These are phyloP conservation scores for Drosophila formosana DNA, from an alignment of 2,888 invertebrate species.

Conservation along the genomic window DNA sequence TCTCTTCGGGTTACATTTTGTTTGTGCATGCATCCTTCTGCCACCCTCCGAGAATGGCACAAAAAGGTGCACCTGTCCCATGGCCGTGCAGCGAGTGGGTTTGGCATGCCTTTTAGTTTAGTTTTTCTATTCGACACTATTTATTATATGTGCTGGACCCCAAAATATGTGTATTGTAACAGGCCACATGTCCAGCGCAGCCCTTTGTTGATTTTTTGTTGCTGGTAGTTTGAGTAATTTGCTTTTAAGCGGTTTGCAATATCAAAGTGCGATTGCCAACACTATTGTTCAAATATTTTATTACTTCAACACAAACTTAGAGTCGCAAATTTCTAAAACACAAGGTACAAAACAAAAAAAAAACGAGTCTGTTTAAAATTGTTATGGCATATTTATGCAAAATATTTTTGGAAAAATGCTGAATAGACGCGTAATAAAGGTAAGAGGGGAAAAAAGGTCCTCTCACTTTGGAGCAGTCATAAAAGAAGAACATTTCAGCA, in stretches of 20 bases:
- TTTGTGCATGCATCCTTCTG: constrained; percentile 33
- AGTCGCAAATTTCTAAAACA: constrained; percentile 16
- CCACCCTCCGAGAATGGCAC: not conserved
- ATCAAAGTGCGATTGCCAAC: constrained; percentile 60
- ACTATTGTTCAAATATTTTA: constrained; percentile 57
- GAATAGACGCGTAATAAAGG: constrained; percentile 21
- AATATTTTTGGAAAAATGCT: constrained; percentile 54
- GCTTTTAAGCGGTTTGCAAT: constrained; percentile 73
- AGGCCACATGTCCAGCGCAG: constrained; percentile 42
- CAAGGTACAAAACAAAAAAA: constrained; percentile 39
- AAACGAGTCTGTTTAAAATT: constrained; percentile 73
- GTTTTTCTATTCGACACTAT: constrained; percentile 24
- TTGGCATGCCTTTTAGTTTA: constrained; percentile 18
- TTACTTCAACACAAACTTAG: constrained; percentile 26
- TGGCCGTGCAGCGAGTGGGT: constrained; percentile 11
- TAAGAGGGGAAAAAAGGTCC: constrained; percentile 25
- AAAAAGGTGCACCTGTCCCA: constrained; percentile 53
- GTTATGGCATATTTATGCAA: constrained; percentile 77
- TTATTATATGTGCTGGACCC: constrained; percentile 23
- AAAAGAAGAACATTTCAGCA: constrained; percentile 60
- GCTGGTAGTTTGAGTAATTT: constrained; percentile 64
- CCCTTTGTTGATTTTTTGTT: constrained; percentile 32
- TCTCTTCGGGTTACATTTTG: constrained; percentile 41
- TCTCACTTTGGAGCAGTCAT: constrained; percentile 50
- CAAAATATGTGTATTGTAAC: constrained; percentile 26